Evolutionary conservation across 2,797 vertebrate species (phyloP), one percentile per base, ranked within the genome.

Genomic region (Pseudochaenichthys georgianus): DNA sequence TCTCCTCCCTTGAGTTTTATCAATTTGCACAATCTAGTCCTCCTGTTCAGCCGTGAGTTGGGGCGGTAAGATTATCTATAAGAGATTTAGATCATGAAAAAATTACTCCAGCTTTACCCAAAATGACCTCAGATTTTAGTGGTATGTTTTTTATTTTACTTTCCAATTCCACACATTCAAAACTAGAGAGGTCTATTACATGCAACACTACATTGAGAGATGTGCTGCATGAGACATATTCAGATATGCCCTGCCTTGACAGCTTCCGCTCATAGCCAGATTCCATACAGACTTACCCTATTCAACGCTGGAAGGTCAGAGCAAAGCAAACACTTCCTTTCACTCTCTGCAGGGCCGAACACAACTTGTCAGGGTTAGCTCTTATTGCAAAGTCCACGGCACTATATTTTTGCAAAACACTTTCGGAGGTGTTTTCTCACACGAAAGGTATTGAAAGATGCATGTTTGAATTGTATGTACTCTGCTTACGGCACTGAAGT

Each of bases 1-100:
- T 83, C 82, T 88, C 67, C 75, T 84, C 81, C 81, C 80, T 67
- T 75, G 79, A 84, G 85, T 89, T 88, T 92, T 92, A 93, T 94
- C 89, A 73, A 73, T 88, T 88, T 85, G 72, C 83, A 87, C 84
- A 86, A 93, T 93, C 89, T 78, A 69, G 77, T 87, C 53, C 70
- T 83, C 64, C 73, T 78, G 71, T 86, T 80, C 73, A 63, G 83
- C 84, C 17, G 6, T 59, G 70, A 85, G 77, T 85, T 73, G 55
- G 65, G 61, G 70, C 66, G n/a, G 80, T 77, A 72, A 70, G 70
- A 90, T 93, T 82, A 87, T 87, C 85, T 80, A 59, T 60, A 45
- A 52, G 55, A 62, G 83, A 87, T 77, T 75, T 50, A 82, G 84
- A 88, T 89, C 82, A 80, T 83, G 82, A 80, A 78, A 76, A 84